Evolutionary conservation across 37 sponge, comb jelly and placozoan genomes (phyloP), one percentile per base, ranked within the genome.

Genomic region (Corticium candelabrum): DNA sequence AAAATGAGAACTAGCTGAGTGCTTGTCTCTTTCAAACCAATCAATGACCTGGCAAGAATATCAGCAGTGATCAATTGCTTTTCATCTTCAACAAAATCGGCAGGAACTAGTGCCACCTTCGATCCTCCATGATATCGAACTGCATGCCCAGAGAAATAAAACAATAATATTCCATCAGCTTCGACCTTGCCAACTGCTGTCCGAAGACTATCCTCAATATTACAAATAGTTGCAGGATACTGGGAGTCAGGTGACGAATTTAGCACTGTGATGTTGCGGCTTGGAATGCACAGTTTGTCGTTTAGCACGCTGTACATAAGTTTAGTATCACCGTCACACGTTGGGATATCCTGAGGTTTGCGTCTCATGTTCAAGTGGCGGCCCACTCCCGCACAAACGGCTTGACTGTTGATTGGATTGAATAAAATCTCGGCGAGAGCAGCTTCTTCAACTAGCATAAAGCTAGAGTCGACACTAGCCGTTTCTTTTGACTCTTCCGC

Each of bases 371-470:
- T 50, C 15, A 50, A 11, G 62, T 50, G 62, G 21, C 62, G 62
- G 62, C 62, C 62, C 21, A 50, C 62, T 50, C 62, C 62, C 15
- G 62, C 62, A 21, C 62, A 50, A 50, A 50, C 62, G 62, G 62
- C 62, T 11, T 21, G 62, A 50, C 62, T 50, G 62, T 21, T 11
- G 11, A 50, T 11, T 11, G 62, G 62, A 50, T 50, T 21, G 62
- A 50, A n/a, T n/a, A n/a, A n/a, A n/a, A n/a, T n/a, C n/a, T n/a
- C n/a, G n/a, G n/a, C n/a, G n/a, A n/a, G n/a, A n/a, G n/a, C n/a
- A n/a, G n/a, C n/a, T n/a, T n/a, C n/a, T n/a, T n/a, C n/a, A n/a
- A n/a, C n/a, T n/a, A n/a, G n/a, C n/a, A n/a, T n/a, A n/a, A n/a
- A n/a, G n/a, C n/a, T n/a, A n/a, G n/a, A n/a, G n/a, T n/a, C n/a